phyloP scores from a whole-genome alignment of 64 coral and sea anemone genomes.

The Orbicella faveolata region DNA sequence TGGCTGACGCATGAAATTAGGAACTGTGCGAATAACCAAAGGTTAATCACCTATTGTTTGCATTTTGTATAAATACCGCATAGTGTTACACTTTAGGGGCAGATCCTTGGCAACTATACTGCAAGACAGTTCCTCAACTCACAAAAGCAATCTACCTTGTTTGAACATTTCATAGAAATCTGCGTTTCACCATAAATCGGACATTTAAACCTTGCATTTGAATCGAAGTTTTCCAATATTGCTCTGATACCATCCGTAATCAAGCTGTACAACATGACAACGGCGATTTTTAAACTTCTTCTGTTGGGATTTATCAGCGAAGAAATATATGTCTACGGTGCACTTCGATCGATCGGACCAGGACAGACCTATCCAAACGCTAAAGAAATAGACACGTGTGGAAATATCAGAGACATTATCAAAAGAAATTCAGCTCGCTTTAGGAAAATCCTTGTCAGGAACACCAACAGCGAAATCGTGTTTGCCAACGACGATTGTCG shows the following conservation, averaged over 20 bases:
- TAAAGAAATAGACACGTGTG: conserved; percentile 64
- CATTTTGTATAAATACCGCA: neutral
- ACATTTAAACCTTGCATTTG: neutral
- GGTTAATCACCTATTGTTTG: neutral
- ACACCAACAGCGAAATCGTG: conserved; percentile 53
- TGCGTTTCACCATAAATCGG: neutral
- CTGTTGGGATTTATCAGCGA: neutral
- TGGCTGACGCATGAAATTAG: neutral
- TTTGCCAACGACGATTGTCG: conserved; percentile 88
- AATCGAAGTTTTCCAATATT: neutral
- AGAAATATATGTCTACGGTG: neutral
- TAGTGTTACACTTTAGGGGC: conserved; percentile 24
- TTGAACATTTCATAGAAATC: neutral
- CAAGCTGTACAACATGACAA: neutral
- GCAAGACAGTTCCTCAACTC: no score
- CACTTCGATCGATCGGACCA: neutral
- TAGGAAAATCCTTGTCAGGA: conserved; percentile 88
- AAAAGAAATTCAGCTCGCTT: conserved; percentile 82
- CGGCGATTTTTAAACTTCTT: neutral
- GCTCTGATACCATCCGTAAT: no score
- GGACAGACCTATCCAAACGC: conserved; percentile 55
- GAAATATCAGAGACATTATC: conserved; percentile 88
- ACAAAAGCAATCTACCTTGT: neutral
- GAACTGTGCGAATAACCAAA: neutral
- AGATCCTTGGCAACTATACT: neutral